Base-by-base conservation (phyloP, 2,797 vertebrate species). In the Periophthalmus magnuspinnatus region DNA sequence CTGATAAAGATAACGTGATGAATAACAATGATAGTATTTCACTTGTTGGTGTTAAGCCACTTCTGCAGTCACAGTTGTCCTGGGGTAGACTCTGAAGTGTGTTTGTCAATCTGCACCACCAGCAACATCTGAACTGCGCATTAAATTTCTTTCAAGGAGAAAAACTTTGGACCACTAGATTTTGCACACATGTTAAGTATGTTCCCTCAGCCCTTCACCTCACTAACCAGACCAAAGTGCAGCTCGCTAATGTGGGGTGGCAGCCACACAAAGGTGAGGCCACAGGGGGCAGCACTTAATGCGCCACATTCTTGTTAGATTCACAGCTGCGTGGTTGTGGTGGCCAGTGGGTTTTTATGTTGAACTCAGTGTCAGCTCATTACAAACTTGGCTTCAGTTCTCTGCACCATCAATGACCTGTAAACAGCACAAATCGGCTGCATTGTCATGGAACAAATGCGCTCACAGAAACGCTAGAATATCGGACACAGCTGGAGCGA, bases 211-310 rank as follows among this genome's bases (percentile, higher is more conserved):
- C 81, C 78, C 72, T 72, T 75, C 72, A 85, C 80, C 84, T 72
- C 60, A 2, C 71, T 60, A 75, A 78, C 78, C 70, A 81, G 82
- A 67, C 78, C 69, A 70, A 80, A 73, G 76, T 71, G 83, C 76
- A 70, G 75, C 77, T 36, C 63, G 41, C 77, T 93, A 90, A 93
- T 90, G 78, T 83, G 84, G 83, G 86, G 74, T 88, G 92, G 87
- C 91, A 91, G 83, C 48, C 74, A 70, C 64, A 93, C 90, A 93
- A 93, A 92, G 87, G 86, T 86, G 79, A 81, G 66, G 61, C 87
- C 32, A 41, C 6, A 65, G 88, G 91, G 87, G 84, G 85, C 72
- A 70, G 60, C 65, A 70, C 77, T 71, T 88, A 90, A 87, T 86
- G 89, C 72, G 80, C 72, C 74, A 88, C 88, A 89, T 90, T 90